Evolutionary conservation across 2,797 vertebrate species (phyloP).

Genomic region (Percopsis omiscomaycus): DNA sequence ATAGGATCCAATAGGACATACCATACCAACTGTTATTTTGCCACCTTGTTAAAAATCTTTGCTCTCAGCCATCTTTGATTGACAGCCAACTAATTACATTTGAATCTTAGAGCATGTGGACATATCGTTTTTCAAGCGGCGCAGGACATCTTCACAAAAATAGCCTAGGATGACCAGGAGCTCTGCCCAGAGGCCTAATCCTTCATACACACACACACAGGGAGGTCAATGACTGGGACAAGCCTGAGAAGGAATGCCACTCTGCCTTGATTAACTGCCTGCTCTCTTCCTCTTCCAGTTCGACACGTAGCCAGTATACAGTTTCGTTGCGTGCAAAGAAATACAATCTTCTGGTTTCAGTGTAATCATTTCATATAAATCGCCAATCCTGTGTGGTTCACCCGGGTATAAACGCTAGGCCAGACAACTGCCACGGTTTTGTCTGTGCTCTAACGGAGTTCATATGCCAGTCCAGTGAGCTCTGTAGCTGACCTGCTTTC

Average conservation of each 20-base stretch:
- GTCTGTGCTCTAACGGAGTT: slow-evolving; percentile 24
- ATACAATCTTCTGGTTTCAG: slow-evolving; percentile 12
- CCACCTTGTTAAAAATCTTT: slow-evolving; percentile 3
- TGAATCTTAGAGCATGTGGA: slow-evolving; percentile 57
- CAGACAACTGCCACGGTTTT: not conserved
- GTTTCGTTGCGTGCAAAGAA: slow-evolving; percentile 23
- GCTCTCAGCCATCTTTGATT: slow-evolving; percentile 31
- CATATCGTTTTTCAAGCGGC: slow-evolving; percentile 71
- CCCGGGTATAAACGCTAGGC: slow-evolving; percentile 19
- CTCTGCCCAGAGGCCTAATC: slow-evolving; percentile 65
- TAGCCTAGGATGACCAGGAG: slow-evolving; percentile 71
- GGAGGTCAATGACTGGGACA: slow-evolving; percentile 65
- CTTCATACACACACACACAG: slow-evolving; percentile 42
- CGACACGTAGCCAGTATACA: slow-evolving; percentile 12
- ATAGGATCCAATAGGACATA: slow-evolving; percentile 7
- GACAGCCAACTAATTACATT: slow-evolving; percentile 57
- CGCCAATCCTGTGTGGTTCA: slow-evolving; percentile 23
- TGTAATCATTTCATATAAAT: not conserved
- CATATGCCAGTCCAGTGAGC: slow-evolving; percentile 32
- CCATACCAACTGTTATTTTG: slow-evolving; percentile 9
- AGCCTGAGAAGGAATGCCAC: slow-evolving; percentile 50
- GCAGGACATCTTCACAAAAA: slow-evolving; percentile 72
- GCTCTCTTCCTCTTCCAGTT: slow-evolving; percentile 24
- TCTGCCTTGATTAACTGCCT: slow-evolving; percentile 33
- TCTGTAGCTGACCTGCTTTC: slow-evolving; percentile 36